A percentile compares a stretch with the other conserved stretches of the same genome.
phyloP scores from a whole-genome alignment of 2,888 invertebrate species.

The Perithous albicinctus region DNA sequence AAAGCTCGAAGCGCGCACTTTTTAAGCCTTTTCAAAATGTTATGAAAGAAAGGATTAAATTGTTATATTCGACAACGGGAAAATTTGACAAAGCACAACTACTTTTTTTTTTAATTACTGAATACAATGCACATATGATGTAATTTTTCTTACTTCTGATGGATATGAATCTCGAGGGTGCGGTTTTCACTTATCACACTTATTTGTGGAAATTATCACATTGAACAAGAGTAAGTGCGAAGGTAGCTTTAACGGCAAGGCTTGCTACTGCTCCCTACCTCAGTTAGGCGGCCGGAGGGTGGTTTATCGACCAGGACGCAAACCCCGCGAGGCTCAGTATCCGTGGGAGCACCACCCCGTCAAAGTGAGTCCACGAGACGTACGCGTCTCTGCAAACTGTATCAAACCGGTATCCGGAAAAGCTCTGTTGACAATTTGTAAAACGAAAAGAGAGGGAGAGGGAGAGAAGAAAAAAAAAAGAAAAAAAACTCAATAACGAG shows the following conservation, averaged over 20 bases:
- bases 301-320: constrained; percentile 81
- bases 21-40: too few relatives aligned
- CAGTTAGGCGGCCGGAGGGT: constrained; percentile 75
- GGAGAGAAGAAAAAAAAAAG: background rate
- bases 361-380: constrained; percentile 68
- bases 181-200: background rate
- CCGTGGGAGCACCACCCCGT: constrained; percentile 83
- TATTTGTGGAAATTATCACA: constrained; percentile 15
- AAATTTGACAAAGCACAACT: too few relatives aligned
- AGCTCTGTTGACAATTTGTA: constrained; percentile 30
- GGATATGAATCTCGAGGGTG: background rate
- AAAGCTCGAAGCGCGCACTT: too few relatives aligned
- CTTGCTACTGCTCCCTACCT: constrained; percentile 56
- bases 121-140: background rate
- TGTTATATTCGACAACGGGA: background rate
- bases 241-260: constrained; percentile 71
- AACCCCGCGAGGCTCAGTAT: constrained; percentile 81
- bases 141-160: background rate
- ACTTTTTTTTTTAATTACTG: background rate
- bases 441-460: too few relatives aligned
- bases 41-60: too few relatives aligned
- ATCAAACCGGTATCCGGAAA: constrained; percentile 27
- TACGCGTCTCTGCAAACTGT: constrained; percentile 33
- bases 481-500: background rate
- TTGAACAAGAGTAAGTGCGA: constrained; percentile 69